Evolutionary conservation across 2,888 invertebrate genomes (phyloP).

Genomic region (Argynnis bischoffii): DNA sequence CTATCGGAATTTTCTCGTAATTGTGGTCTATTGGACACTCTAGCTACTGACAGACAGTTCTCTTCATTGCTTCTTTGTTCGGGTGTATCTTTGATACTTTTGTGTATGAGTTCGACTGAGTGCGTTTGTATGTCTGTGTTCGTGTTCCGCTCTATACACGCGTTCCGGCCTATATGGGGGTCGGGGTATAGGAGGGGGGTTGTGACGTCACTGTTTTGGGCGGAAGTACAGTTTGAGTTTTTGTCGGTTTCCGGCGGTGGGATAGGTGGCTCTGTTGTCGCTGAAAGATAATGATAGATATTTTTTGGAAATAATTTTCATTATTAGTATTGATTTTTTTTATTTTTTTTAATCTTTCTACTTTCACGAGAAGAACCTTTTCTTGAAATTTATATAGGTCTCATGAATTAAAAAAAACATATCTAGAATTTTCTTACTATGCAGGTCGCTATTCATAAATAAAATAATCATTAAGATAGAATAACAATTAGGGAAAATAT

Average conservation of each 20-base stretch:
- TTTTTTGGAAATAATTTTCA: not conserved
- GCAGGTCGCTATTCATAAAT: no score
- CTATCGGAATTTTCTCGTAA: conserved; percentile 54
- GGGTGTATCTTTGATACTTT: conserved; percentile 82
- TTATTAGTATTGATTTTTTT: no score
- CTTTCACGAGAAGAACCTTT: no score
- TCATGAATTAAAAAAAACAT: no score
- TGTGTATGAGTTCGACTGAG: conserved; percentile 82
- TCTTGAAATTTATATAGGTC: no score
- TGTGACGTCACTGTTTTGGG: conserved; percentile 59
- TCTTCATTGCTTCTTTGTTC: conserved; percentile 55
- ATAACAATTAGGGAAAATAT: no score
- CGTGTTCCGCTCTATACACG: conserved; percentile 89
- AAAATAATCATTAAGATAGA: no score
- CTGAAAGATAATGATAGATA: conserved; percentile 19
- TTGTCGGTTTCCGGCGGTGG: conserved; percentile 60
- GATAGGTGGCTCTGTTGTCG: conserved; percentile 30
- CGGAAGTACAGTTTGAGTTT: conserved; percentile 61
- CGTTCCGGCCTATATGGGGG: conserved; percentile 93
- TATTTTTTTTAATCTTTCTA: not conserved
- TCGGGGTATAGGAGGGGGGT: conserved; percentile 83
- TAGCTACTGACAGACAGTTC: conserved; percentile 66
- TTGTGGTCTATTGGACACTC: conserved; percentile 50
- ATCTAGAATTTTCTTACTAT: no score
- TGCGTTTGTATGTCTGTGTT: conserved; percentile 82